Conservation (phyloP, 53 echinoderm and acorn worm genomes). For the Hippasteria phrygiana region DNA sequence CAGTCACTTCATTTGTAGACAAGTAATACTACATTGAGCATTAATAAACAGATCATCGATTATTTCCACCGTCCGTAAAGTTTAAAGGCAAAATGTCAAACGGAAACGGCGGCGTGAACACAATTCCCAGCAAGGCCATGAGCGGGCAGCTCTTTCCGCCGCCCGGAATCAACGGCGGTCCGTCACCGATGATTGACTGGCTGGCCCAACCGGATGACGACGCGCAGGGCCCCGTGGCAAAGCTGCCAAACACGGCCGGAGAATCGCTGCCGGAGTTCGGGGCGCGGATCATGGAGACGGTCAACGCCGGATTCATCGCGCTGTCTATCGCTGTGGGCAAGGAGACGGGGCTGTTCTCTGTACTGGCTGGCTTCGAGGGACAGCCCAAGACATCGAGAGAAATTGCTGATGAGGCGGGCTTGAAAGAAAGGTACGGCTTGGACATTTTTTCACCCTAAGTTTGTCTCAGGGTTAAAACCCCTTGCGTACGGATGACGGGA, state of each 20-base stretch:
- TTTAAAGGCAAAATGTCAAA: constrained; percentile 13
- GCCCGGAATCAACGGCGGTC: constrained; percentile 30
- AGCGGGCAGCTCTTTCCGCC: constrained; percentile 54
- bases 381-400: constrained; percentile 92
- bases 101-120: constrained; percentile 49
- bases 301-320: constrained; percentile 86
- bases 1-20: not conserved
- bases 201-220: constrained; percentile 31
- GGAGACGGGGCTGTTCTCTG: constrained; percentile 87
- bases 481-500: no score
- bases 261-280: constrained; percentile 87
- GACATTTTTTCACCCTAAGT: not conserved
- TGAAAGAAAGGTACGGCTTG: constrained; percentile 89
- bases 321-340: constrained; percentile 89
- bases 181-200: constrained; percentile 66
- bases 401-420: constrained; percentile 90
- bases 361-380: constrained; percentile 78
- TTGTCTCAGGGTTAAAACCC: no score
- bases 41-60: not conserved
- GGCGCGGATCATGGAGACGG: constrained; percentile 87
- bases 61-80: not conserved
- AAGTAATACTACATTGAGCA: not conserved
- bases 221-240: constrained; percentile 39
- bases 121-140: constrained; percentile 39
- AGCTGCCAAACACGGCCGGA: constrained; percentile 36